Percentiles rank a stretch among this genome's conserved stretches.
phyloP scores from a whole-genome alignment of 2,797 vertebrate genomes.

The Scleropages formosus region DNA sequence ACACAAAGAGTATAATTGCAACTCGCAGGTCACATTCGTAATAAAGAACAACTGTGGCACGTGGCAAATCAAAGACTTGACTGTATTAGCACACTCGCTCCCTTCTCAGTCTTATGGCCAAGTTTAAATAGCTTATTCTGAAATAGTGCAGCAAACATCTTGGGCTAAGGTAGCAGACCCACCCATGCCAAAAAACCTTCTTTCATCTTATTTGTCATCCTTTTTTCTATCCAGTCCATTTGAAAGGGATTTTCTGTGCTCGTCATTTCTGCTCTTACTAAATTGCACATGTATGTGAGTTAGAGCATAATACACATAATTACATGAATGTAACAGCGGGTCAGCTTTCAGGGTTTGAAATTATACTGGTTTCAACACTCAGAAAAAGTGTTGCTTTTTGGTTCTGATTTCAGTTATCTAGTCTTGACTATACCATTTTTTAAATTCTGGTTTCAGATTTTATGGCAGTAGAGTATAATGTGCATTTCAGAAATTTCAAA shows the following conservation, averaged over 20 bases:
- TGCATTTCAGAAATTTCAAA: conserved; percentile 6
- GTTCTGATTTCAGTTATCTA: conserved; percentile 4
- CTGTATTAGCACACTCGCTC: conserved; percentile 20
- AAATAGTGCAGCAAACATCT: conserved; percentile 18
- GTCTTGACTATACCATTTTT: not conserved
- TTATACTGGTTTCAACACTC: conserved; percentile 13
- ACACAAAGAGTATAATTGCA: conserved; percentile 33
- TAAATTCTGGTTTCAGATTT: conserved; percentile 5
- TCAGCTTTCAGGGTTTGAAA: conserved; percentile 12
- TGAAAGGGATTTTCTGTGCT: conserved; percentile 20
- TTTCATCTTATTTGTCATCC: conserved; percentile 18
- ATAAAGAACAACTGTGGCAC: conserved; percentile 53
- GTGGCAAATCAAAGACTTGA: conserved; percentile 39
- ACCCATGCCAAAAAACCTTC: not conserved
- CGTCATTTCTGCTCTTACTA: conserved; percentile 21
- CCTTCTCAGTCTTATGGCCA: conserved; percentile 2
- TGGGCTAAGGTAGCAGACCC: conserved; percentile 10
- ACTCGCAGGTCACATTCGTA: conserved; percentile 44
- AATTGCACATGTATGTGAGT: conserved; percentile 14
- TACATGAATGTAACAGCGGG: conserved; percentile 9
- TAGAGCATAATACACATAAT: conserved; percentile 13
- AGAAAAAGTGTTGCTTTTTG: conserved; percentile 5
- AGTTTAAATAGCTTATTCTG: not conserved
- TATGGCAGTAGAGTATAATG: conserved; percentile 14
- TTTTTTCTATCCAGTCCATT: conserved; percentile 7